Evolutionary conservation across 2,888 invertebrate species (phyloP), one percentile per base, ranked within the genome.

Genomic region (Drosophila subsilvestris): DNA sequence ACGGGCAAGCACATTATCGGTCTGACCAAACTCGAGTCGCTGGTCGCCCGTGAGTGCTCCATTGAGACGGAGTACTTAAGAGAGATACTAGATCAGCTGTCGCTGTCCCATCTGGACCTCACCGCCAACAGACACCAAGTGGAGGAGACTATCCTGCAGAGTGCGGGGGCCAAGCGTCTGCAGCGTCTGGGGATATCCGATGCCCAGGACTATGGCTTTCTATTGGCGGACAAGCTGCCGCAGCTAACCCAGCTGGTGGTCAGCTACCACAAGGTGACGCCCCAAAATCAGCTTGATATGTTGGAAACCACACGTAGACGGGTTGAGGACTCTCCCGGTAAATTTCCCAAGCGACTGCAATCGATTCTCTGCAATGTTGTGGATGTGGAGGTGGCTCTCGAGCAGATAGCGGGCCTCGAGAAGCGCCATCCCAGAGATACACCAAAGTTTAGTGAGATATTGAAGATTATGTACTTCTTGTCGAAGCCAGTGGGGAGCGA

Each of bases 21-120:
- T 1, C 47, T 83, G 10, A 54, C 25, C 4, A 71, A 82, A 0
- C 60, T 83, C 0, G 62, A 85, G 22, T 74, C 78, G 0, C 66
- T 83, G 2, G 78, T 79, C n/a, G 86, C 83, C 0, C 75, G 78
- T 1, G 79, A 78, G 14, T 85, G 88, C 57, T 87, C 88, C 43
- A 68, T 83, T 17, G 83, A 83, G 57, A 18, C 54, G 7, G 22
- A 17, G 7, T 43, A 74, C 32, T 22, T 83, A n/a, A 25, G 55
- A 1, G 86, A 83, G 9, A n/a, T 83, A 27, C 59, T 83, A 10
- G 54, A 70, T 1, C 55, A 61, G 10, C 63, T 84, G 29, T 67
- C 72, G 0, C 51, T 82, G 1, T 78, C 78, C 32, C 75, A 82
- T 6, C 48, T 83, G 17, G 75, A 83, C 17, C 57, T 87, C 0